Evolutionary conservation across 2,113 vertebrate species (phyloP).

Genomic region (Prolemur simus): DNA sequence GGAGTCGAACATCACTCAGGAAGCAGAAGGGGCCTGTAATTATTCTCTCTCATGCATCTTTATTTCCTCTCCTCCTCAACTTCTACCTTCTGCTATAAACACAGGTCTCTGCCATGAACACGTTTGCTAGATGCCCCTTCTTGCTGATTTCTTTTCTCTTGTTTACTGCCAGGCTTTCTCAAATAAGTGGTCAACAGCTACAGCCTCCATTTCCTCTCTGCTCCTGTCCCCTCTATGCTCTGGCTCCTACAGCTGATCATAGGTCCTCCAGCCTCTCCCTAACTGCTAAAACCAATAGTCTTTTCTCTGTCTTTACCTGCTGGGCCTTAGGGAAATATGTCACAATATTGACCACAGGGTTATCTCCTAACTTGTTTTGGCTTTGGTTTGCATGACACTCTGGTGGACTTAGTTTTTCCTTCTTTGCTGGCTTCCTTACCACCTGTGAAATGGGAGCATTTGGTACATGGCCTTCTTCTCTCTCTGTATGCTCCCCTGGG

Average conservation of each 20-base stretch:
- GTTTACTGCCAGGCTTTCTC: conserved; percentile 7
- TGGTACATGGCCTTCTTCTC: background rate
- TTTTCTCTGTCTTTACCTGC: background rate
- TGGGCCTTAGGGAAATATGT: background rate
- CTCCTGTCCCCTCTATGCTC: background rate
- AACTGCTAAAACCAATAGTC: background rate
- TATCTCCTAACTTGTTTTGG: background rate
- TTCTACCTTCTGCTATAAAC: conserved; percentile 6
- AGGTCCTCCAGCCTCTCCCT: background rate
- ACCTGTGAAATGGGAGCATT: background rate
- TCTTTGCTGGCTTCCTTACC: background rate
- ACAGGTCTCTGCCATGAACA: conserved; percentile 26
- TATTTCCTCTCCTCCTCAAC: background rate
- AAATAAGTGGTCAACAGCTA: background rate
- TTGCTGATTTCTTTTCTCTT: background rate
- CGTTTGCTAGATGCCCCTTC: conserved; percentile 39
- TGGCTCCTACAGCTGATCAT: background rate
- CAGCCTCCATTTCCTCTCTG: background rate
- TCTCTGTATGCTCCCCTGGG: background rate
- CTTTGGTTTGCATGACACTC: background rate
- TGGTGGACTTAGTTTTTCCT: background rate
- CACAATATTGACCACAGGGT: background rate
- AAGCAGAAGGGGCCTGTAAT: background rate
- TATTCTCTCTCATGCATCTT: conserved; percentile 20
- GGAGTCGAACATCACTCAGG: conserved; percentile 21